Evolutionary conservation across 2,797 vertebrate genomes (phyloP), one percentile per base, ranked within the genome.

Genomic region (Knipowitschia caucasica): DNA sequence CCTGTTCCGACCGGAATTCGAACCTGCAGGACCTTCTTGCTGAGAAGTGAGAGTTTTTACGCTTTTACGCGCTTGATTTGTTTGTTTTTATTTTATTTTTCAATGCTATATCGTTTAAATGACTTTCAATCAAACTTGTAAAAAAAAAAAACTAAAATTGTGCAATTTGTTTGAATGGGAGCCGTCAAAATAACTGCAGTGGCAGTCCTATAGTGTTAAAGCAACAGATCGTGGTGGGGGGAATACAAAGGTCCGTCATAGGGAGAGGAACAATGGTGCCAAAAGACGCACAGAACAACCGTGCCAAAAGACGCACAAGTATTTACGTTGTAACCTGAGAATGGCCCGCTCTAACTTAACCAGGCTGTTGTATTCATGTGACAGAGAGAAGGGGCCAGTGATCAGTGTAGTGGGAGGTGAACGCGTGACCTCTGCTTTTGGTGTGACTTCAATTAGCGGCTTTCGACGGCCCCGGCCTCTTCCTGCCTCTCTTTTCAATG

Each of bases 381-480:
- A 34, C 18, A 49, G 20, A 33, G 4, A 14, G 4, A 33, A 27
- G 7, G 33, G 46, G 46, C 46, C 46, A 33, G 46, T 33, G 29
- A 23, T 49, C 45, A 23, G 69, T 57, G 59, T 77, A 69, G 77
- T 83, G 36, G 73, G 69, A 71, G 23, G 18, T 25, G 50, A 25
- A 67, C 72, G 36, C 27, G 18, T 81, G 76, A 81, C 73, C 79
- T 15, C 50, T 44, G 62, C 70, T 73, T 81, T 78, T 82, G 83
- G 73, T 73, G 66, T 29, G 75, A 67, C 78, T 81, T 86, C 87
- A 90, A 91, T 91, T 89, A 89, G 86, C 78, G 71, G 81, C 61
- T 64, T 84, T 83, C n/a, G n/a, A n/a, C n/a, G n/a, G n/a, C n/a
- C n/a, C n/a, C n/a, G n/a, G n/a, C n/a, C 73, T 26, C 76, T 71